These are phyloP conservation scores for Amphiprion ocellaris DNA, from an alignment of 2,113 vertebrate species.

Conservation along the genomic window DNA sequence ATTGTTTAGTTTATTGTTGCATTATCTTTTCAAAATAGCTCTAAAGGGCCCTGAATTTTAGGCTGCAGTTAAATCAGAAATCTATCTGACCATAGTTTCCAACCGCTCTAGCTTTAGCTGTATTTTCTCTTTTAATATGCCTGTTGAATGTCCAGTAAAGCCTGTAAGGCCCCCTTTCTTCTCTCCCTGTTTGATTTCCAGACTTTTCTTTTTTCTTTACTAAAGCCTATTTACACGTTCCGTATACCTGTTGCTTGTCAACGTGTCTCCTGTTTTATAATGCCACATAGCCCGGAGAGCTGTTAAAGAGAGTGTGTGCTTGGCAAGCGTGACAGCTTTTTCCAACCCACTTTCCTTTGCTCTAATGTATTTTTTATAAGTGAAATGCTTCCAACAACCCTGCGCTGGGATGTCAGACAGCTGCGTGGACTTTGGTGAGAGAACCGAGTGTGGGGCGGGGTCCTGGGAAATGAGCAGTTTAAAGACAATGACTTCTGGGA, in stretches of 20 bases:
- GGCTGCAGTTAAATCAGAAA: neutral
- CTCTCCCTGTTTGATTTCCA: neutral
- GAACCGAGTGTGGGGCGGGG: neutral
- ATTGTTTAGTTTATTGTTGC: neutral
- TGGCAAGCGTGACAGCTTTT: slow-evolving; percentile 35
- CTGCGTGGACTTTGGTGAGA: slow-evolving; percentile 25
- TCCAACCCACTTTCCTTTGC: slow-evolving; percentile 48
- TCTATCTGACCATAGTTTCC: neutral
- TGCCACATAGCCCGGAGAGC: slow-evolving; percentile 33
- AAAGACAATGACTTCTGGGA: slow-evolving; percentile 75
- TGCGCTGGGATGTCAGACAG: slow-evolving; percentile 34
- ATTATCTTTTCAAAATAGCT: slow-evolving; percentile 1
- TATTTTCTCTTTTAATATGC: neutral
- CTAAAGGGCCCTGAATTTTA: neutral
- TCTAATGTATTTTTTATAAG: slow-evolving; percentile 63
- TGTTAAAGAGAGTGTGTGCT: slow-evolving; percentile 49
- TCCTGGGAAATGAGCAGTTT: slow-evolving; percentile 43
- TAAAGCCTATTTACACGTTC: slow-evolving; percentile 7
- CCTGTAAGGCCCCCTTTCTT: neutral
- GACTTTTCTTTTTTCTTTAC: neutral
- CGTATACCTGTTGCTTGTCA: slow-evolving; percentile 54
- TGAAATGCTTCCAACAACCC: slow-evolving; percentile 46
- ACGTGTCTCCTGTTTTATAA: slow-evolving; percentile 45
- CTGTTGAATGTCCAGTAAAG: slow-evolving; percentile 15
- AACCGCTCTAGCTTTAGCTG: neutral